Conservation (phyloP, 2,113 vertebrate species). For the Gobius niger region DNA sequence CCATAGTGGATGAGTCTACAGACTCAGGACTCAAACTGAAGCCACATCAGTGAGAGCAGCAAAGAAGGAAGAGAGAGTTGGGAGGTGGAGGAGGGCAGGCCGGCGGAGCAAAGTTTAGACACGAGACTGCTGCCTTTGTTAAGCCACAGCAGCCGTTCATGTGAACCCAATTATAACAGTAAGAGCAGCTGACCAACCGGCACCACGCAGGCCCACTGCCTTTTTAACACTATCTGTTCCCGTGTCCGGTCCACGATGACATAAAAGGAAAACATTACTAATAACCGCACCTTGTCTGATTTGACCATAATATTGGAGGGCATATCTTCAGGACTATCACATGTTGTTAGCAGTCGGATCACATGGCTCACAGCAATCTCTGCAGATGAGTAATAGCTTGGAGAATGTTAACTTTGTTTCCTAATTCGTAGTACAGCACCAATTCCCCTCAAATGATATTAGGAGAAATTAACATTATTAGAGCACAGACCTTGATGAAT, state of each 20-base stretch:
- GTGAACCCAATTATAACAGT: conserved; percentile 68
- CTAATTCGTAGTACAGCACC: conserved; percentile 30
- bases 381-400: conserved; percentile 9
- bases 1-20: conserved; percentile 55
- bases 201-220: neutral
- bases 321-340: conserved; percentile 22
- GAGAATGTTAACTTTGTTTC: conserved; percentile 50
- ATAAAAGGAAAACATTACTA: neutral
- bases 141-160: conserved; percentile 63
- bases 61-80: neutral
- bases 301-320: conserved; percentile 20
- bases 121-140: conserved; percentile 42
- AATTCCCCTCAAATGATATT: conserved; percentile 17
- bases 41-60: conserved; percentile 14
- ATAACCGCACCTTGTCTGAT: conserved; percentile 1
- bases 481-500: conserved; percentile 38
- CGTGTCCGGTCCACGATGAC: neutral
- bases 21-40: conserved; percentile 13
- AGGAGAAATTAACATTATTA: conserved; percentile 36
- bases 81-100: conserved; percentile 6
- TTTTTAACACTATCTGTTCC: neutral
- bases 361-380: conserved; percentile 24
- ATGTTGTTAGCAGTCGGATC: conserved; percentile 24
- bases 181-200: conserved; percentile 55
- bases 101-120: conserved; percentile 34